phyloP scores from a whole-genome alignment of 2,113 vertebrate species.

The Pteropus alecto region DNA sequence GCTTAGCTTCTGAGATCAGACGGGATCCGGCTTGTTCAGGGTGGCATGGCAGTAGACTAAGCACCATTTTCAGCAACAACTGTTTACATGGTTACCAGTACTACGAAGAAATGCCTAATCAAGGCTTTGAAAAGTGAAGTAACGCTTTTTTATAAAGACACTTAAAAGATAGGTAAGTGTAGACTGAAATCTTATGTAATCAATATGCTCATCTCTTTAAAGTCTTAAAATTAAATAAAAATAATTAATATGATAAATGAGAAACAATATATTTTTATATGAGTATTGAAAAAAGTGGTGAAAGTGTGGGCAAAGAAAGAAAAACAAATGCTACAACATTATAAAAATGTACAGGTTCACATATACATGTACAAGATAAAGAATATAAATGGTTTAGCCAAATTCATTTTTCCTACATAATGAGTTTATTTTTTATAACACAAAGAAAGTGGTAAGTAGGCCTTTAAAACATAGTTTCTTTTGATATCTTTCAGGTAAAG shows the following conservation, averaged over 20 bases:
- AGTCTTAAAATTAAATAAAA: neutral
- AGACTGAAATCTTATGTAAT: neutral
- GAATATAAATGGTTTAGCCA: neutral
- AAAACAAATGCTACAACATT: neutral
- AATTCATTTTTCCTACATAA: neutral
- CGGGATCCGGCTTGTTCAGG: too few species aligned
- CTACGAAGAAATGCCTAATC: neutral
- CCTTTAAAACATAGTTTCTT: neutral
- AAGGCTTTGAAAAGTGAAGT: slow-evolving; percentile 13
- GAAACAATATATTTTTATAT: neutral
- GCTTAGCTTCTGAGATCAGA: too few species aligned
- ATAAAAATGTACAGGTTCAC: neutral
- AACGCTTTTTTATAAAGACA: neutral
- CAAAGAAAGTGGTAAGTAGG: neutral
- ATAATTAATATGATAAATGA: neutral
- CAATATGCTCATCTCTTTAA: neutral
- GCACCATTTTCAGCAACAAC: neutral
- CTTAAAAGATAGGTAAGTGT: neutral
- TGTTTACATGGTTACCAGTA: neutral
- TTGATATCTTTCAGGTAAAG: neutral
- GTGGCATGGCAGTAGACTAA: too few species aligned
- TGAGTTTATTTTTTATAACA: neutral
- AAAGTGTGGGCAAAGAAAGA: neutral
- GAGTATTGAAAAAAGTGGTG: neutral
- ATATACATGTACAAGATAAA: neutral